Base-by-base conservation (phyloP, 1,140 invertebrate species). In the Coelopa frigida region DNA sequence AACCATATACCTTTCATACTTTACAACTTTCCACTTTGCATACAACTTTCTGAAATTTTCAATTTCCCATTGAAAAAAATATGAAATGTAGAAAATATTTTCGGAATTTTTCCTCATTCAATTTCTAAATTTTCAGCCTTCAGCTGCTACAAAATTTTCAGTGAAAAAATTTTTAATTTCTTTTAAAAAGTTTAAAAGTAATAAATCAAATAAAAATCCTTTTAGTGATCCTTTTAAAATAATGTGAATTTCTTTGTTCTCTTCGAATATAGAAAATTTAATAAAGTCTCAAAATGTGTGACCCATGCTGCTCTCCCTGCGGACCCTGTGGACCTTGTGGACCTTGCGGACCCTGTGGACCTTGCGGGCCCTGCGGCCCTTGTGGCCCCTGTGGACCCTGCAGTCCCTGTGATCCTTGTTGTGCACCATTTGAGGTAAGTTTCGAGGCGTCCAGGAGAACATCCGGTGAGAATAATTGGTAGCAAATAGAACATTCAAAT, bases 361-460 rank as follows among this genome's bases (percentile, higher is more conserved):
- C 59, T 6, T 61, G 45, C 27, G 44, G 44, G 17, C 48, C 48
- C 10, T 50, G 48, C 26, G 20, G n/a, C 12, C 46, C 46, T 5
- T 48, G 41, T 24, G 41, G 41, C 21, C 42, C 41, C 5, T 49
- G 48, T 31, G 49, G 49, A 15, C 49, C 49, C 18, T 46, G 59
- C 46, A 54, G 60, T 33, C 60, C 60, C 27, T 64, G 63, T 44
- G 60, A 58, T 35, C 61, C 59, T 29, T 61, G 61, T 46, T 64
- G 61, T 50, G 61, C 56, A 54, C 60, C 63, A 20, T 56, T 59
- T 43, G 63, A 61, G 58, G 63, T 67, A 45, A 61, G 60, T 41
- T 40, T n/a, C 14, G 11, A 6, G n/a, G n/a, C n/a, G n/a, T n/a
- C n/a, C n/a, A n/a, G n/a, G n/a, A n/a, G n/a, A n/a, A n/a, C n/a